Conservation (phyloP, 2,797 vertebrate genomes). For the Tangara arthus region DNA sequence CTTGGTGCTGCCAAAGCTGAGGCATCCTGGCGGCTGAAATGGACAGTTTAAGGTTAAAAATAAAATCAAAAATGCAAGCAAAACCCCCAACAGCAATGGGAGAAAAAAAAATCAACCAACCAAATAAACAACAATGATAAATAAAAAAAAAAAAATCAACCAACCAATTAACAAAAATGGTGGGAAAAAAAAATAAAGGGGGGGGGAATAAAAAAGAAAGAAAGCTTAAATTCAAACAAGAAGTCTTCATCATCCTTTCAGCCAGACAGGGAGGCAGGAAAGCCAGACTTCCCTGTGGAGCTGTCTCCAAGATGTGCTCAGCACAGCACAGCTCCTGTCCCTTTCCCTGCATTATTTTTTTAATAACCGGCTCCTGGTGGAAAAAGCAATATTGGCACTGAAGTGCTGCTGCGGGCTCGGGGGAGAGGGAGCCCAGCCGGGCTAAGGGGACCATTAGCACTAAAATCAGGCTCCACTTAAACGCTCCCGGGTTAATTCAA, state of each 20-base stretch:
- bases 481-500: neutral
- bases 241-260: neutral
- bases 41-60: neutral
- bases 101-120: too few species aligned
- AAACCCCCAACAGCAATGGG: accelerated
- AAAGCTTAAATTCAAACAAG: neutral
- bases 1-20: neutral
- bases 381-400: neutral
- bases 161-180: accelerated
- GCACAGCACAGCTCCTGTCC: neutral
- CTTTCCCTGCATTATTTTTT: neutral
- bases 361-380: neutral
- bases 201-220: accelerated
- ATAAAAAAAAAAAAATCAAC: too few species aligned
- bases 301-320: neutral
- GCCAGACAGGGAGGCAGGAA: neutral
- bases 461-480: neutral
- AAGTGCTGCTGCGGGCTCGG: neutral
- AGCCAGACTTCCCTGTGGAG: neutral
- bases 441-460: neutral
- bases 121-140: neutral
- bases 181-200: too few species aligned
- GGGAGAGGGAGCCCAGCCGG: neutral
- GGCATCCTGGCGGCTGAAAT: neutral
- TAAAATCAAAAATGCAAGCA: accelerated